These are phyloP conservation scores for Acropora yongei DNA, from an alignment of 64 coral and sea anemone genomes.

Conservation along the genomic window DNA sequence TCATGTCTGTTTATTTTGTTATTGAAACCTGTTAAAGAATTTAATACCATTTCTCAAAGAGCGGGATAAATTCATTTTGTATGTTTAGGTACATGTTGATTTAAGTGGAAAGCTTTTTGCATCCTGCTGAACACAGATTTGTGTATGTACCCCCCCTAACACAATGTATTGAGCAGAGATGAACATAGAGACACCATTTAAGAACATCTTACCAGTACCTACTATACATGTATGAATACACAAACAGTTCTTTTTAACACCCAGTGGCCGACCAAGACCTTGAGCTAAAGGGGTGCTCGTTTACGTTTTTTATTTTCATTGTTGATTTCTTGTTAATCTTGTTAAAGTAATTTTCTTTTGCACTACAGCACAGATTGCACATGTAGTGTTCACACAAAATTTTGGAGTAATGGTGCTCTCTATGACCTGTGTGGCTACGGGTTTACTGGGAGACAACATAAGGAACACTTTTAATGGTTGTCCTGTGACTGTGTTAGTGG, in stretches of 20 bases:
- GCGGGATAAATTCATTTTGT: not conserved
- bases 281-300: not conserved
- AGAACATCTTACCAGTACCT: not conserved
- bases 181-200: slow-evolving; percentile 1
- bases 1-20: too few species aligned
- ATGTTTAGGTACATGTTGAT: not conserved
- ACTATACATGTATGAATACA: not conserved
- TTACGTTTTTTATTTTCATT: not conserved
- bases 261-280: not conserved
- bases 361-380: not conserved
- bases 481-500: slow-evolving; percentile 33
- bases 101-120: not conserved
- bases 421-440: slow-evolving; percentile 24
- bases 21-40: not conserved
- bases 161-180: not conserved
- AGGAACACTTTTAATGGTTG: slow-evolving; percentile 33
- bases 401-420: slow-evolving; percentile 23
- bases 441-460: not conserved
- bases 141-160: not conserved
- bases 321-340: not conserved
- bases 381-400: slow-evolving; percentile 44
- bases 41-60: not conserved
- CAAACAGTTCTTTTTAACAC: slow-evolving; percentile 8
- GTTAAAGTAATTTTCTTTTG: slow-evolving; percentile 3
- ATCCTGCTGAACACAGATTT: not conserved